Evolutionary conservation across 2,888 invertebrate species (phyloP).

Genomic region (Ophion slaviceki): DNA sequence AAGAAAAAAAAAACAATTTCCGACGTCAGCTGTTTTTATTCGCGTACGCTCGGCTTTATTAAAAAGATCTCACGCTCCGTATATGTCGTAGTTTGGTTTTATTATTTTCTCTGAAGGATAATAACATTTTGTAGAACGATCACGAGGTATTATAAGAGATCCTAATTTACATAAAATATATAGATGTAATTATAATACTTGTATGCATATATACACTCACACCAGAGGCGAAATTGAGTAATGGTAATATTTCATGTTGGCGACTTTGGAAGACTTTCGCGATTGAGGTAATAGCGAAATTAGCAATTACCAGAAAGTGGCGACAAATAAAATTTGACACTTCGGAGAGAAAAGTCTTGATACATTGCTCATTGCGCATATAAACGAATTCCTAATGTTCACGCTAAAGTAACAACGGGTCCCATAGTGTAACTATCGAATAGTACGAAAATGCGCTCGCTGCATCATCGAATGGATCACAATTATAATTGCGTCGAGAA

Average conservation of each 20-base stretch:
- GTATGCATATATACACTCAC: slow-evolving; percentile 15
- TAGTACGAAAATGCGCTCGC: too few relatives aligned
- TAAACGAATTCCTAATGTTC: neutral
- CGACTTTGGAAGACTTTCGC: slow-evolving; percentile 40
- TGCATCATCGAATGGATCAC: too few relatives aligned
- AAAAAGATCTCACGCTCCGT: slow-evolving; percentile 57
- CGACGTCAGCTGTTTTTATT: neutral
- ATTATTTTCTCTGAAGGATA: slow-evolving; percentile 25
- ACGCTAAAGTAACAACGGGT: neutral
- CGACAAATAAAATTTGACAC: slow-evolving; percentile 35
- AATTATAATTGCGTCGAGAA: too few relatives aligned
- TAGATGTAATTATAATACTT: slow-evolving; percentile 43
- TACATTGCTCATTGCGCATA: neutral
- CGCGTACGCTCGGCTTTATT: slow-evolving; percentile 40
- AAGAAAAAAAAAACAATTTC: neutral
- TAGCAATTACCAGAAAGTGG: slow-evolving; percentile 7
- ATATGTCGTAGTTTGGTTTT: slow-evolving; percentile 52
- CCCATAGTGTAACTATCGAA: too few relatives aligned
- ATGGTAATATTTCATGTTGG: neutral
- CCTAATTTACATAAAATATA: slow-evolving; percentile 43
- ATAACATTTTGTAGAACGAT: slow-evolving; percentile 39
- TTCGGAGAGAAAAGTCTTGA: slow-evolving; percentile 16
- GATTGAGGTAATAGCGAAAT: slow-evolving; percentile 21
- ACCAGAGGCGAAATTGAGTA: neutral
- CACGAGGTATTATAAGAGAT: slow-evolving; percentile 31